Percentiles rank a stretch among this genome's conserved stretches.
These are phyloP conservation scores for Sipha flava DNA, from an alignment of 1,140 invertebrate genomes.

Conservation along the genomic window DNA sequence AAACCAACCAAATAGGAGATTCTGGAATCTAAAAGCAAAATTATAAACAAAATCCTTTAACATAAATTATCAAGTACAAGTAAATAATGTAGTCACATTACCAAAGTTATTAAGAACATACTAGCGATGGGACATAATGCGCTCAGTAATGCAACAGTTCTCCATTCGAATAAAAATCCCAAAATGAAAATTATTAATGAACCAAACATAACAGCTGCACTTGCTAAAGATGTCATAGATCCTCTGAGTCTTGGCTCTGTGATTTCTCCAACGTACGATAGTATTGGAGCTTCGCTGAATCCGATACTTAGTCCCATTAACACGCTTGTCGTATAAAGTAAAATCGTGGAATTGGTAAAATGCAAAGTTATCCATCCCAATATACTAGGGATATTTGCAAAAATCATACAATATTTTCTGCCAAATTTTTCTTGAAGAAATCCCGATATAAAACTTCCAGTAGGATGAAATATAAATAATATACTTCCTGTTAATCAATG, in stretches of 20 bases:
- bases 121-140: slow-evolving; percentile 26
- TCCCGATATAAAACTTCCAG: slow-evolving; percentile 40
- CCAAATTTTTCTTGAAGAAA: slow-evolving; percentile 38
- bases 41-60: neutral
- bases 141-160: slow-evolving; percentile 29
- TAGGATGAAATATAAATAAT: slow-evolving; percentile 39
- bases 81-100: too few relatives aligned
- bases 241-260: slow-evolving; percentile 41
- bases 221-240: neutral
- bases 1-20: slow-evolving; percentile 56
- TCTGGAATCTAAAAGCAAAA: slow-evolving; percentile 55
- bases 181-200: neutral
- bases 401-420: slow-evolving; percentile 36
- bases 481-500: slow-evolving; percentile 41
- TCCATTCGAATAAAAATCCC: slow-evolving; percentile 28
- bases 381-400: slow-evolving; percentile 36
- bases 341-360: neutral
- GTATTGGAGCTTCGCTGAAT: slow-evolving; percentile 47
- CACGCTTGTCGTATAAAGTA: slow-evolving; percentile 32
- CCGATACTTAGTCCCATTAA: slow-evolving; percentile 44
- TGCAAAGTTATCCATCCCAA: slow-evolving; percentile 34
- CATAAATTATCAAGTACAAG: too few relatives aligned
- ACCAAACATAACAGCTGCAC: neutral
- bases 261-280: slow-evolving; percentile 49
- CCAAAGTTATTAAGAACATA: slow-evolving; percentile 18